Base-by-base conservation (phyloP, 1,140 invertebrate species). In the Episyrphus balteatus region DNA sequence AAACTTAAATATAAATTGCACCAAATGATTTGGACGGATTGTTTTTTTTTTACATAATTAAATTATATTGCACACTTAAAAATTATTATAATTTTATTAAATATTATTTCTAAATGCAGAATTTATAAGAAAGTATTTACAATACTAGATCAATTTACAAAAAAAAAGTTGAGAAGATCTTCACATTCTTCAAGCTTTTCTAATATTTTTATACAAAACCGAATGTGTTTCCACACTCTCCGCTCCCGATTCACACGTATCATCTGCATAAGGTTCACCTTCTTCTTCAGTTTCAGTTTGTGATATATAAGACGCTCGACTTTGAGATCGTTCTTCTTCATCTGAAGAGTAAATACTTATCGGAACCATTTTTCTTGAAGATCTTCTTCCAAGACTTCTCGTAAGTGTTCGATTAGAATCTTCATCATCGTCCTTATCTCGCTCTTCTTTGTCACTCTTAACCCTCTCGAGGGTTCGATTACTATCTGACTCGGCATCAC, bases 201-300 rank as follows among this genome's bases (percentile, higher is more conserved):
- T 69, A 61, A 73, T 81, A 72, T 72, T 76, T 51, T 69, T 83
- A 55, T 86, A 86, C 55, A 86, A 84, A 3, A 87, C 84, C 13
- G 84, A 86, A 70, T 88, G 84, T 0, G 86, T 88, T 47, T 85
- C 86, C 33, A 88, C 74, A 69, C 85, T 88, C 59, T 88, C 86
- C 7, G 82, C 85, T 2, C 85, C 86, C 37, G 85, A 88, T 69
- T 89, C 86, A 69, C 85, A 87, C 45, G 81, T 78, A 11, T 82
- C 84, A 56, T 86, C 83, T 30, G 79, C 76, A 17, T 76, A 68
- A 19, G 80, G 83, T 54, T 82, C 83, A n/a, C 81, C 81, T 49
- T 84, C 83, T 7, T 56, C 55, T 46, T 63, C 61, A 12, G 63
- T 66, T 36, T 36, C 34, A 12, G 34, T n/a, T 36, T 12, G 12